Evolutionary conservation across 1,140 invertebrate species (phyloP), one percentile per base, ranked within the genome.

Genomic region (Formica selysi): DNA sequence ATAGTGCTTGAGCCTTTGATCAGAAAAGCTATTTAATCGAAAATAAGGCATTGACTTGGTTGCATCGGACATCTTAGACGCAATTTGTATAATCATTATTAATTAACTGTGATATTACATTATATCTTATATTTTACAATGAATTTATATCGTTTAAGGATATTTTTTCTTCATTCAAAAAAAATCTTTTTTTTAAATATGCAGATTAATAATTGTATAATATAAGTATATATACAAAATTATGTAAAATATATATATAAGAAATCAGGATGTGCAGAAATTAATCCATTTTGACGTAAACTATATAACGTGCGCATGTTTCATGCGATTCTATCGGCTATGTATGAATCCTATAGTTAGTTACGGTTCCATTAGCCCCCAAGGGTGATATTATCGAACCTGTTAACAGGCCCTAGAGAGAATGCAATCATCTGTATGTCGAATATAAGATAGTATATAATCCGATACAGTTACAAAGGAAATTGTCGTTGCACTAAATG

Each of bases 11-110:
- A 62, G 54, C 79, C 79, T 83, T 83, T 83, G 79, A 83, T 83
- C 79, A 83, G 79, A 74, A 74, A 79, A 36, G 79, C 54, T 83
- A 83, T 83, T 83, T 83, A 70, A 83, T 74, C 68, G 79, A 74
- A 83, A 83, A 83, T 83, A 83, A 73, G 51, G 68, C 8, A 83
- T 74, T 38, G 44, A 51, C 62, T 7, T 54, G 38, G 59, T 68
- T 62, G 54, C 57, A 83, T 36, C 29, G 32, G 38, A 48, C 29
- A 61, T 26, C 13, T 51, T 36, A 81, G 26, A 44, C 26, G 32
- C 8, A 1, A 54, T 48, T 16, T 51, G 22, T 79, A 68, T 26
- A 68, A 68, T 38, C 29, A 67, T 22, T 16, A 19, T 81, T 73
- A 48, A 81, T 29, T 22, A 54, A 29, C 11, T 36, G 32, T 32